A percentile compares a stretch with the other conserved stretches of the same genome.
These are phyloP conservation scores for Noctua comes DNA, from an alignment of 2,888 invertebrate genomes.

Conservation along the genomic window DNA sequence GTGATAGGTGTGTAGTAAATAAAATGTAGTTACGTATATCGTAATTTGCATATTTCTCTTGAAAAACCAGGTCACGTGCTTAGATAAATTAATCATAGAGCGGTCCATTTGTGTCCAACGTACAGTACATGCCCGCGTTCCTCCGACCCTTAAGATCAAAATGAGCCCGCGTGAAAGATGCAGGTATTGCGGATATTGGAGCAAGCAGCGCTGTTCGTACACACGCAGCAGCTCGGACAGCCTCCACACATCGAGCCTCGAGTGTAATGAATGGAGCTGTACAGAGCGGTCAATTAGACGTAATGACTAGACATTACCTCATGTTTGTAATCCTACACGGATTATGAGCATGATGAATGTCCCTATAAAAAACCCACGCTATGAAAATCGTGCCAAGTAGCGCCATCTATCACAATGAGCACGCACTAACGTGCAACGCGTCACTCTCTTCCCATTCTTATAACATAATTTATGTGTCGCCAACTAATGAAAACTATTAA, in stretches of 20 bases:
- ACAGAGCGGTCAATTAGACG: no score
- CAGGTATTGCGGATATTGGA: conserved; percentile 10
- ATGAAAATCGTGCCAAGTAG: background rate
- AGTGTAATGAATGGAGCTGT: background rate
- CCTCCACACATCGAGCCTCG: background rate
- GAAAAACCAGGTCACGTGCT: no score
- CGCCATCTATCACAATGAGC: conserved; percentile 21
- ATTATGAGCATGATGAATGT: background rate
- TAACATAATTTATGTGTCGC: conserved; percentile 26
- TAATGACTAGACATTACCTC: background rate
- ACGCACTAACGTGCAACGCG: conserved; percentile 1
- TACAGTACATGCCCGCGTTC: background rate
- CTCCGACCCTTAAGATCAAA: background rate
- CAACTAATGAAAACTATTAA: conserved; percentile 28
- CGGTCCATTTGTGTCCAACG: background rate
- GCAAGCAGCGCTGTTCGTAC: conserved; percentile 1
- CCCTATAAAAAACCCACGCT: background rate
- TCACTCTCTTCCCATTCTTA: conserved; percentile 3
- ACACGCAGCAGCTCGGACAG: background rate
- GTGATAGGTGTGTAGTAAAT: background rate
- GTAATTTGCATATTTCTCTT: background rate
- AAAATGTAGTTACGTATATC: background rate
- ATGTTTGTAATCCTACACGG: background rate
- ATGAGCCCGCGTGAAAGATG: conserved; percentile 2
- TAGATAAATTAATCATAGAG: background rate